Conservation (phyloP, 1,140 invertebrate genomes). For the Oryzaephilus surinamensis region DNA sequence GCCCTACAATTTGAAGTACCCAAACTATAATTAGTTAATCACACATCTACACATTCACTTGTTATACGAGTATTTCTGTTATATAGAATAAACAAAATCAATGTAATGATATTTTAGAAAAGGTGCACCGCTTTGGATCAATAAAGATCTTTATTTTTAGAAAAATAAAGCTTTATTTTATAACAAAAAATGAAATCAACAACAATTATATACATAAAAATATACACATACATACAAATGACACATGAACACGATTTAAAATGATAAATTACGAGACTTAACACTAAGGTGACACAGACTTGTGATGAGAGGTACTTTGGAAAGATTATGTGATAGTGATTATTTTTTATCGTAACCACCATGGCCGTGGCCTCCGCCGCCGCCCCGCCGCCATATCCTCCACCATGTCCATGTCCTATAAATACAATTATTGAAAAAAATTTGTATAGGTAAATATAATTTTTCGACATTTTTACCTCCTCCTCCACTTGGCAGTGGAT, state of each 20-base stretch:
- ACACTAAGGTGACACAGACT: slow-evolving; percentile 17
- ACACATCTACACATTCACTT: no score
- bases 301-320: slow-evolving; percentile 18
- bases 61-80: no score
- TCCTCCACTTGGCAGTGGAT: slow-evolving; percentile 9
- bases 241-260: slow-evolving; percentile 13
- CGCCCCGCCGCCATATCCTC: slow-evolving; percentile 9
- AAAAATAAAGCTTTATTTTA: slow-evolving; percentile 9
- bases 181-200: slow-evolving; percentile 10
- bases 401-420: background rate
- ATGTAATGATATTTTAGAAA: no score
- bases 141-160: background rate
- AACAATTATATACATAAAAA: slow-evolving; percentile 14
- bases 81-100: no score
- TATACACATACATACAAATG: slow-evolving; percentile 16
- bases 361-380: no score
- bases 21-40: slow-evolving; percentile 20
- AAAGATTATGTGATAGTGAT: background rate
- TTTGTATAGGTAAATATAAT: no score
- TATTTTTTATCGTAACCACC: slow-evolving; percentile 1
- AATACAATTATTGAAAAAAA: no score
- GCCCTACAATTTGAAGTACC: slow-evolving; percentile 31
- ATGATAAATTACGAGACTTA: slow-evolving; percentile 19
- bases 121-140: background rate
- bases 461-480: no score